Percentiles rank a stretch among this genome's conserved stretches.
Evolutionary conservation across 1,140 invertebrate genomes (phyloP).

Genomic region (Lucilia cuprina): DNA sequence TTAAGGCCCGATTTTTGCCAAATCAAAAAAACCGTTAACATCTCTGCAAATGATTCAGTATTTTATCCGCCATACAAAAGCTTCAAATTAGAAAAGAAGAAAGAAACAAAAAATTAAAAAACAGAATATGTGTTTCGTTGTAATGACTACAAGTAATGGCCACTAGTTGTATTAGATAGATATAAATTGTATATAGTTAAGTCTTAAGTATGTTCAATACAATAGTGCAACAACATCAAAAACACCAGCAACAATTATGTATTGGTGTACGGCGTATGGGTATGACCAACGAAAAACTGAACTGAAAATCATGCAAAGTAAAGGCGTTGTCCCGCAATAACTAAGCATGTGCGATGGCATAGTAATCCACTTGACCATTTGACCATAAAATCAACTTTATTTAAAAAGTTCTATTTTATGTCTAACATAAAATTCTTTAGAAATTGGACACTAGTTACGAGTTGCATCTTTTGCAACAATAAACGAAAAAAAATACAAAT

Average conservation of each 20-base stretch:
- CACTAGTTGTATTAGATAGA: conserved; percentile 10
- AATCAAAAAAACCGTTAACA: neutral
- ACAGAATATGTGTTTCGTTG: neutral
- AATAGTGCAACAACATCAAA: neutral
- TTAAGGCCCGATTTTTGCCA: too few relatives aligned
- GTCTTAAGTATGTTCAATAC: conserved; percentile 13
- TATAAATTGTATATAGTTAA: conserved; percentile 32
- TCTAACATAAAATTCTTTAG: conserved; percentile 1
- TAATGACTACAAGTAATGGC: conserved; percentile 21
- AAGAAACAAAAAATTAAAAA: neutral
- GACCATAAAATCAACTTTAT: conserved; percentile 30
- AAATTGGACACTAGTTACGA: conserved; percentile 11
- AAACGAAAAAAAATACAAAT: neutral
- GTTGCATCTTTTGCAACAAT: neutral
- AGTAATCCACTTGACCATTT: conserved; percentile 35
- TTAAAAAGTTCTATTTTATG: conserved; percentile 14
- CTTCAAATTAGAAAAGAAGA: neutral
- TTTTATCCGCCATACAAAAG: neutral
- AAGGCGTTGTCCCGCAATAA: conserved; percentile 30
- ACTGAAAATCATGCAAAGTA: neutral
- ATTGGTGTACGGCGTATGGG: neutral
- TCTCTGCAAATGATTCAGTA: neutral
- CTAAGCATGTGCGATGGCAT: conserved; percentile 19
- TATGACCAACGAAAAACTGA: neutral
- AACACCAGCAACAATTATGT: conserved; percentile 4